Evolutionary conservation across 2,888 invertebrate genomes (phyloP).

Genomic region (Drosophila histrio): DNA sequence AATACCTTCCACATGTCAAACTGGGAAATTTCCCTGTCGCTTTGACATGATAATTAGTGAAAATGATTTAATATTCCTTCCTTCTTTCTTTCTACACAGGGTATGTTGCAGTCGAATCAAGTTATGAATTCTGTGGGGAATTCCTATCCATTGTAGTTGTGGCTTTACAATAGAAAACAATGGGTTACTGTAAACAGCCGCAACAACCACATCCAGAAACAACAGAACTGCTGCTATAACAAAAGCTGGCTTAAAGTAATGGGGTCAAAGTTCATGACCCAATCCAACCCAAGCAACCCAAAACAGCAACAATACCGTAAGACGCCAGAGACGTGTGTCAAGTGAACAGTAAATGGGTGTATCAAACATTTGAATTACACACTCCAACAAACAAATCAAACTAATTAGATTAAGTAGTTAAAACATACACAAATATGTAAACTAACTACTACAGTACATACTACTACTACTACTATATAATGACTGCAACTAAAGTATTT

Average conservation of each 20-base stretch:
- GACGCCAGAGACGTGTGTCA: slow-evolving; percentile 15
- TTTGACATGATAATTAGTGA: neutral
- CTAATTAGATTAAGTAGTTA: slow-evolving; percentile 28
- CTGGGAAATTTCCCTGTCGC: neutral
- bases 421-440: neutral
- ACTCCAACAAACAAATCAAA: slow-evolving; percentile 14
- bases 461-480: too few species aligned
- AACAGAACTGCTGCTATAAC: slow-evolving; percentile 18
- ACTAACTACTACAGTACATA: neutral
- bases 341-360: slow-evolving; percentile 4
- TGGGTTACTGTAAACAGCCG: slow-evolving; percentile 26
- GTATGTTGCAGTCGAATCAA: neutral
- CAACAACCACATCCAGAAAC: slow-evolving; percentile 29
- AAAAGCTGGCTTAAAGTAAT: slow-evolving; percentile 30
- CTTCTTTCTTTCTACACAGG: neutral
- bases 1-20: neutral
- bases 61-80: neutral
- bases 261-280: slow-evolving; percentile 54
- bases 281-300: slow-evolving; percentile 9
- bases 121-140: neutral
- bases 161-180: slow-evolving; percentile 29
- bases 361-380: slow-evolving; percentile 27
- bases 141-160: slow-evolving; percentile 10
- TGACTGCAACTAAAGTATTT: slow-evolving; percentile 5
- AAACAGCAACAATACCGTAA: neutral